These are phyloP conservation scores for Zeugodacus cucurbitae DNA, from an alignment of 1,140 invertebrate species.

Conservation along the genomic window DNA sequence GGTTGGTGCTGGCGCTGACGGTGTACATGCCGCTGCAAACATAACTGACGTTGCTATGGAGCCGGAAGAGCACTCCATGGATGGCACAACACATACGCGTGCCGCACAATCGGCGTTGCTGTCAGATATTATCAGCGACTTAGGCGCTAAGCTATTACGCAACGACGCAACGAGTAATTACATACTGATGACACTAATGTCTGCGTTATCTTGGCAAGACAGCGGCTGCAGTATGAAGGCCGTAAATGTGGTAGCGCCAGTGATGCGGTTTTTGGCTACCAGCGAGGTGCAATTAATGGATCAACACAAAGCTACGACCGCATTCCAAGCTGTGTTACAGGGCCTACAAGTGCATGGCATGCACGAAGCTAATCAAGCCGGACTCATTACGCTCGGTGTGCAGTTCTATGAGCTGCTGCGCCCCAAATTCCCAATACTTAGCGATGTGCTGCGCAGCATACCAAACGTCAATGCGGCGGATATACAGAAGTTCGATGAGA, in stretches of 20 bases:
- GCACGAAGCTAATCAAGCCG: slow-evolving; percentile 78
- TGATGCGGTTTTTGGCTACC: slow-evolving; percentile 71
- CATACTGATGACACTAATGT: slow-evolving; percentile 73
- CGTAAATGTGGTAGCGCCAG: slow-evolving; percentile 75
- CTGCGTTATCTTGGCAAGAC: slow-evolving; percentile 87
- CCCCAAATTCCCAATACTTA: slow-evolving; percentile 76
- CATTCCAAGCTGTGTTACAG: slow-evolving; percentile 79
- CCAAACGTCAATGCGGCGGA: slow-evolving; percentile 82
- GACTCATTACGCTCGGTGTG: slow-evolving; percentile 61
- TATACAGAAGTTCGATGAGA: slow-evolving; percentile 85
- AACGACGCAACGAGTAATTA: slow-evolving; percentile 75
- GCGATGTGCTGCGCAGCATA: slow-evolving; percentile 77
- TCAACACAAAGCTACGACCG: slow-evolving; percentile 74
- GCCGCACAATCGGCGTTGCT: slow-evolving; percentile 69
- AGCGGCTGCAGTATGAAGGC: slow-evolving; percentile 82
- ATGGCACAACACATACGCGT: slow-evolving; percentile 69
- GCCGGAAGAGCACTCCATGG: slow-evolving; percentile 75
- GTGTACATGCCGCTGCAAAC: slow-evolving; percentile 58
- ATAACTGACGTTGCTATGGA: slow-evolving; percentile 71
- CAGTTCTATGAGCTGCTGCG: slow-evolving; percentile 85
- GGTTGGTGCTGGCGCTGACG: slow-evolving; percentile 66
- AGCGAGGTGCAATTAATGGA: slow-evolving; percentile 70
- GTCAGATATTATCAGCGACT: slow-evolving; percentile 77
- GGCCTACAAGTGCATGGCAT: slow-evolving; percentile 83
- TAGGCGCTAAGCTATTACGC: slow-evolving; percentile 75